Evolutionary conservation across 1,140 invertebrate species (phyloP).

Genomic region (Muscidifurax raptorellus): DNA sequence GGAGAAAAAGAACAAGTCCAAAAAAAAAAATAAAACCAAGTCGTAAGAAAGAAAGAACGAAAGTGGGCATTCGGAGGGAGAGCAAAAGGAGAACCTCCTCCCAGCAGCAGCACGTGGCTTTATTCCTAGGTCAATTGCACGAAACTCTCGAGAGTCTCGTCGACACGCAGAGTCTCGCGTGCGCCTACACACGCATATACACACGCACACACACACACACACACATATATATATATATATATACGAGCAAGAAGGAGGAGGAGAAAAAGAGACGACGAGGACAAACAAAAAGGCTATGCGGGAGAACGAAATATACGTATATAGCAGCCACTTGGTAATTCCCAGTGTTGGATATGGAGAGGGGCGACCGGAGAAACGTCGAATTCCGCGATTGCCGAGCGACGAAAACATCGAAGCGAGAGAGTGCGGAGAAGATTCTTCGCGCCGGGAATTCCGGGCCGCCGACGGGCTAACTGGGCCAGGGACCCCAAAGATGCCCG

Average conservation of each 20-base stretch:
- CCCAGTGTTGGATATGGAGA: constrained; percentile 24
- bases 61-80: constrained; percentile 30
- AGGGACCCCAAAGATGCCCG: neutral
- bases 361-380: constrained; percentile 16
- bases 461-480: constrained; percentile 2
- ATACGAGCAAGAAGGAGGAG: neutral
- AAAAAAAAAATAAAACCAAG: constrained; percentile 16
- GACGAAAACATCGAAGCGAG: constrained; percentile 15
- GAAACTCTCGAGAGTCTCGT: constrained; percentile 35
- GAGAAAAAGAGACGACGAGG: constrained; percentile 11
- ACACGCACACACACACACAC: too few species aligned
- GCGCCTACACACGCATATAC: neutral
- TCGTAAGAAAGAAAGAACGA: constrained; percentile 33
- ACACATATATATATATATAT: too few species aligned
- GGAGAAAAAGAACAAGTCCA: neutral
- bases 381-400: constrained; percentile 38
- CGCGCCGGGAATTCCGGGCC: neutral
- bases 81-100: neutral
- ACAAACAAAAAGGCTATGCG: constrained; percentile 25
- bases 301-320: constrained; percentile 6
- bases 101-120: constrained; percentile 54
- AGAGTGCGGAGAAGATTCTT: neutral
- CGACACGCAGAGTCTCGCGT: constrained; percentile 35
- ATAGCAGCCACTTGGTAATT: constrained; percentile 25
- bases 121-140: constrained; percentile 56